Conservation (phyloP, 2,888 invertebrate genomes). For the Syritta pipiens region DNA sequence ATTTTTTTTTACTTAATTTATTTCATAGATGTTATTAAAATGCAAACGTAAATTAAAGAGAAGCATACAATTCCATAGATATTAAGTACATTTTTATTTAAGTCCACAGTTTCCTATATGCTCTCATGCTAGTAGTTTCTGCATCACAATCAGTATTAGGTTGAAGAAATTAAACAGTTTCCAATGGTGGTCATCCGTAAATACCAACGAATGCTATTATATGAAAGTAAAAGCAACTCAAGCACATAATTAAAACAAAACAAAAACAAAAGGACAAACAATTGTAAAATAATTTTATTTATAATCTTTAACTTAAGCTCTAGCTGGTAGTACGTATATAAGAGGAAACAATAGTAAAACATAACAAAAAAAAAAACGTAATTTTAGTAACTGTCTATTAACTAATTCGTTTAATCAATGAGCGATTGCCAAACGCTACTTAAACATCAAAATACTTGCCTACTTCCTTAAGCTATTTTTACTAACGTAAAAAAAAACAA, state of each 20-base stretch:
- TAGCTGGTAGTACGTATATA: conserved; percentile 33
- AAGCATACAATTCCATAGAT: conserved; percentile 58
- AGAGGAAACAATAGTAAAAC: conserved; percentile 19
- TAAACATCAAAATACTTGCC: conserved; percentile 52
- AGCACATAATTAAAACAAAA: not conserved
- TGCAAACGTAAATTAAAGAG: conserved; percentile 22
- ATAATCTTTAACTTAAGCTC: conserved; percentile 40
- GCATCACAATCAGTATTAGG: conserved; percentile 55
- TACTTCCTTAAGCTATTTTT: conserved; percentile 57
- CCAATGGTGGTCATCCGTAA: conserved; percentile 12
- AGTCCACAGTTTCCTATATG: conserved; percentile 25
- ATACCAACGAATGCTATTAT: conserved; percentile 33
- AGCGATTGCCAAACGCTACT: conserved; percentile 60
- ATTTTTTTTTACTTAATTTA: conserved; percentile 48
- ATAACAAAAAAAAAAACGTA: conserved; percentile 4
- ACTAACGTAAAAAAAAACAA: conserved; percentile 27
- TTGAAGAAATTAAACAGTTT: conserved; percentile 10
- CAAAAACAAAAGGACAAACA: not conserved
- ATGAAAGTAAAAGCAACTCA: conserved; percentile 5
- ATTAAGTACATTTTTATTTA: conserved; percentile 45
- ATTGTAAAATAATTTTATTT: conserved; percentile 62
- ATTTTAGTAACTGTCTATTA: conserved; percentile 61
- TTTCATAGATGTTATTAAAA: conserved; percentile 57
- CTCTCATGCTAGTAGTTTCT: conserved; percentile 23
- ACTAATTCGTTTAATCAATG: conserved; percentile 60